Base-by-base conservation (phyloP, 2,113 vertebrate species). In the Myxocyprinus asiaticus region DNA sequence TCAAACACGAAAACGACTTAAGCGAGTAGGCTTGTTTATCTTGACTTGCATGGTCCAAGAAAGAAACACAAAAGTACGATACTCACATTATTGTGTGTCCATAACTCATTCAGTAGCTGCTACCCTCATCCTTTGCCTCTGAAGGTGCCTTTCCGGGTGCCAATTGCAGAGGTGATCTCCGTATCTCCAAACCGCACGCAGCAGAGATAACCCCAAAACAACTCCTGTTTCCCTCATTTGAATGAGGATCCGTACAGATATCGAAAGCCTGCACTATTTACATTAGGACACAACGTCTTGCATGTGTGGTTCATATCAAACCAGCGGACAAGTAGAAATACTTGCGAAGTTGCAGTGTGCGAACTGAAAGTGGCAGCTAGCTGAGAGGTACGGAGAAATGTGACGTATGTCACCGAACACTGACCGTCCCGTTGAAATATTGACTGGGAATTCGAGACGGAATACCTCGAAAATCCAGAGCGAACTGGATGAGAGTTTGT, bases 281-380 rank as follows among this genome's bases (percentile, higher is more conserved):
- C 12, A 43, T 5, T 5, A 65, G 50, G n/a, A 33, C 8, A 6
- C 8, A 10, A 53, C 48, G 12, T 9, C 12, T 0, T 4, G 11
- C 14, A 15, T 1, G 3, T 22, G 11, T 62, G 9, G 10, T 48
- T 76, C 45, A 10, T 4, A 11, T 65, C 14, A 55, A 8, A 15
- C 14, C 8, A 14, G 12, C 8, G 48, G 33, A 55, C 9, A 53
- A 4, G 33, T 48, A 43, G 12, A 65, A 22, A 53, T 14, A 66
- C 14, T 63, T 9, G 58, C 10, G 33, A 76, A 76, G 74, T 76
- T 76, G 33, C 47, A 53, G 7, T 53, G 73, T 48, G 12, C 73
- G 6, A 76, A 55, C 11, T 43, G 74, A 66, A 65, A 65, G 74
- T 66, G 61, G 62, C 48, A 44, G 73, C 74, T 44, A 11, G 5